Conservation (phyloP, 2,113 vertebrate genomes). For the Merops nubicus region DNA sequence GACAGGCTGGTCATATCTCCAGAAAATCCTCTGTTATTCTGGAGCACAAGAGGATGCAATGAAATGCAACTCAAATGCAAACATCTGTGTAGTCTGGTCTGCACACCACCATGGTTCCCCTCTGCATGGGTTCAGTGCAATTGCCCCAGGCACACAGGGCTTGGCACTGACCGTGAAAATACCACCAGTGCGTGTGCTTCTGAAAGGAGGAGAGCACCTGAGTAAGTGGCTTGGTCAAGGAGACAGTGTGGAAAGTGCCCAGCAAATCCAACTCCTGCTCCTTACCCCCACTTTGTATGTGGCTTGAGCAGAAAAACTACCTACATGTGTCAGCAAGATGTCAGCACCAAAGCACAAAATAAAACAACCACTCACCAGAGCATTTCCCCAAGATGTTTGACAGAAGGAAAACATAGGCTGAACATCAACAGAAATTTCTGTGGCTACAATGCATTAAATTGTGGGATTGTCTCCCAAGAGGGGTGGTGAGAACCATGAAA, state of each 20-base stretch:
- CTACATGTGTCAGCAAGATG: fast-evolving
- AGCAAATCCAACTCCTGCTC: not conserved
- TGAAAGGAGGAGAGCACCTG: not conserved
- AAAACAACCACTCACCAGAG: not conserved
- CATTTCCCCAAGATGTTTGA: not conserved
- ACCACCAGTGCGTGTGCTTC: fast-evolving
- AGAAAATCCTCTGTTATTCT: not conserved
- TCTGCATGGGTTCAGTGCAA: fast-evolving
- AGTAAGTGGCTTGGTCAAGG: not conserved
- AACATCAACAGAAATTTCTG: not conserved
- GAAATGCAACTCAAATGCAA: not conserved
- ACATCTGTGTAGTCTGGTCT: not conserved
- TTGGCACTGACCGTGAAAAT: not conserved
- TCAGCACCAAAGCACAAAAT: not conserved
- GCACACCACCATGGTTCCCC: fast-evolving
- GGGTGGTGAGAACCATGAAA: not conserved
- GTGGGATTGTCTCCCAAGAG: not conserved
- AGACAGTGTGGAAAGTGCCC: not conserved
- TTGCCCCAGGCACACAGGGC: fast-evolving
- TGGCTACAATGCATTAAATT: not conserved
- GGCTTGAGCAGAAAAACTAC: not conserved
- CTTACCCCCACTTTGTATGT: not conserved
- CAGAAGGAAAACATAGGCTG: not conserved
- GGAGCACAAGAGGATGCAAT: not conserved
- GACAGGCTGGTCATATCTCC: not conserved